Conservation (phyloP, 2,797 vertebrate species). For the Galaxias olidus region DNA sequence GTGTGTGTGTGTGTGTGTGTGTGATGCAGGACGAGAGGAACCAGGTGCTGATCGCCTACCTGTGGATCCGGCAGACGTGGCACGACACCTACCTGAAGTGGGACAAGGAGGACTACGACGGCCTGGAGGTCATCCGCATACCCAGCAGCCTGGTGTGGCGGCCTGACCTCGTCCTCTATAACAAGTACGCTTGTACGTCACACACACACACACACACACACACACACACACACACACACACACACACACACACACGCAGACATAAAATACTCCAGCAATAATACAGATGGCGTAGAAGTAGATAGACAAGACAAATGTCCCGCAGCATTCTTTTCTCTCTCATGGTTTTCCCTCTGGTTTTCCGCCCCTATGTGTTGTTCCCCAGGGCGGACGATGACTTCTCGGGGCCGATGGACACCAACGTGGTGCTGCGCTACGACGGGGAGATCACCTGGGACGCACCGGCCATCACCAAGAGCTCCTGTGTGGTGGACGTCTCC, state of each 20-base stretch:
- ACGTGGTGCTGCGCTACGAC: slow-evolving; percentile 82
- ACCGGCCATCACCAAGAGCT: slow-evolving; percentile 87
- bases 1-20: slow-evolving; percentile 9
- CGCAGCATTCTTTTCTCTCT: neutral
- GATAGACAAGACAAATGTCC: too few species aligned
- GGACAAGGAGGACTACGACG: slow-evolving; percentile 93
- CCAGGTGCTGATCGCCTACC: slow-evolving; percentile 92
- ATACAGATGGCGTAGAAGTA: neutral
- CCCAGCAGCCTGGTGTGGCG: slow-evolving; percentile 96
- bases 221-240: neutral
- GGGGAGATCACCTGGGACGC: slow-evolving; percentile 88
- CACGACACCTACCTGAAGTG: slow-evolving; percentile 90
- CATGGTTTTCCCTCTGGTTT: neutral
- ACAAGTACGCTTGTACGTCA: slow-evolving; percentile 83
- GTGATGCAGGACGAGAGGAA: slow-evolving; percentile 89
- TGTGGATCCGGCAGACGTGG: slow-evolving; percentile 98
- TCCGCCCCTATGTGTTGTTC: neutral
- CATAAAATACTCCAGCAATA: too few species aligned
- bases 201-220: slow-evolving; percentile 25
- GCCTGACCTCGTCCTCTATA: slow-evolving; percentile 95
- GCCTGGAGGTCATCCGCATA: slow-evolving; percentile 93
- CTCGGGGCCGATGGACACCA: slow-evolving; percentile 83
- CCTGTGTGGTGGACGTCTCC: slow-evolving; percentile 86
- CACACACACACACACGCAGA: slow-evolving; percentile 5
- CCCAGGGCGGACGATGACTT: slow-evolving; percentile 84